These are phyloP conservation scores for Eugnorisma glareosa DNA, from an alignment of 2,888 invertebrate species.

Conservation along the genomic window DNA sequence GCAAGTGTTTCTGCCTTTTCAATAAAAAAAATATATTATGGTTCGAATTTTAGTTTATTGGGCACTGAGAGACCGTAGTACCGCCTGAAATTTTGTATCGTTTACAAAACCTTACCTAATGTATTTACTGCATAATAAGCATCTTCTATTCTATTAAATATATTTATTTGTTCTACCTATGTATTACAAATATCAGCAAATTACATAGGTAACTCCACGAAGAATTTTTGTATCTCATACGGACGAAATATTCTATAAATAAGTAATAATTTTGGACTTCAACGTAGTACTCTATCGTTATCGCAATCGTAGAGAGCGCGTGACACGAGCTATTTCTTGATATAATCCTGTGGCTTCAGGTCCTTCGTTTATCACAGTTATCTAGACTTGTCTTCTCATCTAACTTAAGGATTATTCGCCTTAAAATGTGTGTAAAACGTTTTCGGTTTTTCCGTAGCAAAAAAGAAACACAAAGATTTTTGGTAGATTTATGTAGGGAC, in stretches of 20 bases:
- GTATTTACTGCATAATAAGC: neutral
- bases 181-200: neutral
- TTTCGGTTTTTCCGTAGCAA: neutral
- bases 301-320: slow-evolving; percentile 14
- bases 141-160: neutral
- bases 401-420: slow-evolving; percentile 24
- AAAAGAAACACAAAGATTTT: neutral
- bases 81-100: neutral
- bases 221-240: neutral
- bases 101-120: neutral
- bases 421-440: neutral
- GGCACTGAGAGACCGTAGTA: neutral
- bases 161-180: neutral
- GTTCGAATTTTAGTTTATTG: neutral
- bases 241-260: neutral
- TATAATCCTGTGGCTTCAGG: slow-evolving; percentile 30
- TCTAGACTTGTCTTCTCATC: slow-evolving; percentile 20
- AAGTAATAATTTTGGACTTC: neutral
- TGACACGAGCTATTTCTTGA: slow-evolving; percentile 11
- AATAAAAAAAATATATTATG: slow-evolving; percentile 15
- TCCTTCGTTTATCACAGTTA: slow-evolving; percentile 39
- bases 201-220: neutral
- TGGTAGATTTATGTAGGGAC: neutral
- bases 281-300: slow-evolving; percentile 23
- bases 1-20: slow-evolving; percentile 7